These are phyloP conservation scores for Hyphantria cunea DNA, from an alignment of 1,140 invertebrate species.

Conservation along the genomic window DNA sequence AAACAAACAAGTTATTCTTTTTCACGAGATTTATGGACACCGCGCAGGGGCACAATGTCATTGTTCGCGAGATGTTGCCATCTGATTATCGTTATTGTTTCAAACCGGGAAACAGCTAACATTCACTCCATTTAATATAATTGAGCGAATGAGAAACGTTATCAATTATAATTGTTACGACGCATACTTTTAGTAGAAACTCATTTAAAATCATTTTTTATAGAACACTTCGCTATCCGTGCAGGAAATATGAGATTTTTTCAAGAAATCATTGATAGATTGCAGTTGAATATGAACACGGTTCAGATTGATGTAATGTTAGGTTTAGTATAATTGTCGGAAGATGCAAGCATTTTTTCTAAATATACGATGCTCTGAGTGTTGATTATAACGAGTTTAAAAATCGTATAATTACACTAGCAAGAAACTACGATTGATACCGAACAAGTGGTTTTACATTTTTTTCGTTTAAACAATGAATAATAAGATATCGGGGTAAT, in stretches of 20 bases:
- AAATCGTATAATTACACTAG: conserved; percentile 10
- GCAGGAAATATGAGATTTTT: background rate
- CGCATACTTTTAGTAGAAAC: conserved; percentile 28
- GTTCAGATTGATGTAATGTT: background rate
- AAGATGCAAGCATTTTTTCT: background rate
- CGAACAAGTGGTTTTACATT: conserved; percentile 21
- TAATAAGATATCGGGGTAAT: conserved; percentile 27
- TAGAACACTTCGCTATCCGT: conserved; percentile 8
- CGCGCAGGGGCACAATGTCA: conserved; percentile 60
- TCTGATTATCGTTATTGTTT: conserved; percentile 77
- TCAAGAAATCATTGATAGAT: background rate
- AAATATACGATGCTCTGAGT: background rate
- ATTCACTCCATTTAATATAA: conserved; percentile 78
- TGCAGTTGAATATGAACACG: no score
- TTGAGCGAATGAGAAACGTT: conserved; percentile 74
- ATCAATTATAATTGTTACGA: conserved; percentile 70
- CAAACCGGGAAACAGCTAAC: conserved; percentile 71
- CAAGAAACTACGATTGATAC: conserved; percentile 11
- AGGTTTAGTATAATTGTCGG: background rate
- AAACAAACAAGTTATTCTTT: background rate
- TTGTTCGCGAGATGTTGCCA: conserved; percentile 71
- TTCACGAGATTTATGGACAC: conserved; percentile 38
- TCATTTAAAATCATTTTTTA: conserved; percentile 20
- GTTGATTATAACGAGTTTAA: background rate
- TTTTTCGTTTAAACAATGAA: conserved; percentile 31